A percentile compares a stretch with the other conserved stretches of the same genome.
Conservation (phyloP, 1,140 invertebrate genomes). For the Apis florea region DNA sequence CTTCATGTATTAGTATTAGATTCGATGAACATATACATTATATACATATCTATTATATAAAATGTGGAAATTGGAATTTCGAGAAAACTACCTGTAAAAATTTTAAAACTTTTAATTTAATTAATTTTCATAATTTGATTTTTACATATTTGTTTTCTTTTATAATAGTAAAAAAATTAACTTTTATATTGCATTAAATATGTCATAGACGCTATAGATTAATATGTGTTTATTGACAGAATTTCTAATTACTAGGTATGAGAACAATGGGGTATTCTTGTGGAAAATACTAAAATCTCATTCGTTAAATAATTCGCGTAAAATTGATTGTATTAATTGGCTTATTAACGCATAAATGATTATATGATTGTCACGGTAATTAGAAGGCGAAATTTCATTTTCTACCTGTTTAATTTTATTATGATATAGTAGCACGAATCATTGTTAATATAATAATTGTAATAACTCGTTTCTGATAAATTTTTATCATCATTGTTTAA, state of each 20-base stretch:
- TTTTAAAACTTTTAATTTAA: not conserved
- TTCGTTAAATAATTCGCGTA: conserved; percentile 11
- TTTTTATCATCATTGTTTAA: not conserved
- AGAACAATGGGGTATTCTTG: conserved; percentile 2
- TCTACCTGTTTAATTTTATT: no score
- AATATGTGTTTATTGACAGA: not conserved
- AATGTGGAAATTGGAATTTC: not conserved
- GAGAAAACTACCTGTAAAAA: not conserved
- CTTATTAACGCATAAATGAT: conserved; percentile 10
- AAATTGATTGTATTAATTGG: not conserved
- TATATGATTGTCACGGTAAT: not conserved
- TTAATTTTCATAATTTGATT: not conserved
- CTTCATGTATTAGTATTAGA: not conserved
- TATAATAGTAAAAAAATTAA: no score
- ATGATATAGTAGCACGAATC: no score
- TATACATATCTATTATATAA: not conserved
- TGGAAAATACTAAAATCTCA: not conserved
- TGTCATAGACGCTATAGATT: not conserved
- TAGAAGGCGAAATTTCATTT: not conserved
- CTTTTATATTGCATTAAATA: not conserved
- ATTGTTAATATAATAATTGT: not conserved
- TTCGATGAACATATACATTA: conserved; percentile 1
- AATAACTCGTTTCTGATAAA: not conserved
- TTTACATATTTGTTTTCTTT: not conserved
- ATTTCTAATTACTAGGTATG: not conserved